Base-by-base conservation (phyloP, 2,888 invertebrate species). In the Cacoxenus indagator region DNA sequence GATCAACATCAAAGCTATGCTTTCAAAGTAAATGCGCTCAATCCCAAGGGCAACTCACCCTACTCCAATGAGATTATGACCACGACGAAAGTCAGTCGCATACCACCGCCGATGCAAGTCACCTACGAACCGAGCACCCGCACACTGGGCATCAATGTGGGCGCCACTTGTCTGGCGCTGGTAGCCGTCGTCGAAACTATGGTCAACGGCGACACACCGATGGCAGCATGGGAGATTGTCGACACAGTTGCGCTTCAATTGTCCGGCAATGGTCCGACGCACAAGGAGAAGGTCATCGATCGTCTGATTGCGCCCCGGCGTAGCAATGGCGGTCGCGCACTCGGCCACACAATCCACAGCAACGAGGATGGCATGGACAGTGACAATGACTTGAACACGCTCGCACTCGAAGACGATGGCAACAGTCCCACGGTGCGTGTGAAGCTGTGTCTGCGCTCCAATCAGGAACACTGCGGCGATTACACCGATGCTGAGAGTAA, bases 1-100 rank as follows among this genome's bases (percentile, higher is more conserved):
- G 95, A 96, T 66, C 96, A 96, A 81, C 95, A 96, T 86, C 95
- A 94, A 84, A 92, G 92, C 27, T 97, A 96, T 86, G 91, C 93
- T 0, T 95, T 97, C 88, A 95, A 95, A 91, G 96, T 95, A 70
- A 95, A 95, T 88, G 96, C 96, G 0, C 91, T 95, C 73, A 97
- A 96, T 84, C 94, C 95, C 0, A 95, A 95, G 87, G 96, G 96
- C 17, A 92, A 93, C 76, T 96, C 96, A 72, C 94, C 95, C 75
- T 95, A 93, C 83, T 96, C 96, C 0, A 94, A 95, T 79, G 95
- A 96, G 85, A 92, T 95, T 57, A 90, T 92, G 1, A 93, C 93
- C 48, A 93, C 93, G 4, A 96, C 96, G 0, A 93, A 94, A 78
- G 95, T 97, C 19, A 95, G 95, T 75, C 91, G 93, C 82, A 95